phyloP scores from a whole-genome alignment of 53 echinoderm and acorn worm genomes.

The Echinarachnius parma region DNA sequence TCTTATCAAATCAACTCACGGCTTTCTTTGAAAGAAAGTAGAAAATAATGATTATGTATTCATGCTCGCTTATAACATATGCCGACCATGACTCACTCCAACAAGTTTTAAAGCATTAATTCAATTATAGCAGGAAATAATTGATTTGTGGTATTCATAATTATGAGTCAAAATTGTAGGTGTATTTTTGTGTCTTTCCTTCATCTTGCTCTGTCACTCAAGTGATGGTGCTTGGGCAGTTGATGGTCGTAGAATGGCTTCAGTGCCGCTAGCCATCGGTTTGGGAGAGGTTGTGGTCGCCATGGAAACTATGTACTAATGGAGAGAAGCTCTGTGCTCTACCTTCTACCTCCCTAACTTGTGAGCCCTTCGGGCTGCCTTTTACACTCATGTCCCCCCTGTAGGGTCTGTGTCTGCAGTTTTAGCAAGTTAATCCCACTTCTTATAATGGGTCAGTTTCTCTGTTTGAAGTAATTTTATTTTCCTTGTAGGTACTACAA shows the following conservation, averaged over 20 bases:
- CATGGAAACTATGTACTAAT: conserved; percentile 24
- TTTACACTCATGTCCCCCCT: conserved; percentile 1
- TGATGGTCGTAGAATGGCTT: conserved; percentile 8
- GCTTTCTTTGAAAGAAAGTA: too few relatives aligned
- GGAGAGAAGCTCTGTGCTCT: too few relatives aligned
- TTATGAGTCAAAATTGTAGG: conserved; percentile 37
- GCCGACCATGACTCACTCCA: conserved; percentile 31
- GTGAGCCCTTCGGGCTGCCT: conserved; percentile 7
- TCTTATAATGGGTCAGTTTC: too few relatives aligned
- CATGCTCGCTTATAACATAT: too few relatives aligned
- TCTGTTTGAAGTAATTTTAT: too few relatives aligned
- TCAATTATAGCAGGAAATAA: conserved; percentile 27
- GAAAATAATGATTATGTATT: too few relatives aligned
- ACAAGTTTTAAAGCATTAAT: conserved; percentile 27
- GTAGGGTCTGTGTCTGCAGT: too few relatives aligned
- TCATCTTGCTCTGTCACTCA: not conserved
- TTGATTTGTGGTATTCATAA: conserved; percentile 26
- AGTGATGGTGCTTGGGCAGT: not conserved
- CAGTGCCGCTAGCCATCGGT: not conserved
- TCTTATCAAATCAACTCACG: too few relatives aligned
- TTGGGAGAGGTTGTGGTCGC: conserved; percentile 5
- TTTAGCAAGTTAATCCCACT: too few relatives aligned
- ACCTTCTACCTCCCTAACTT: conserved; percentile 19
- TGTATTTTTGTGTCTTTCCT: conserved; percentile 2
- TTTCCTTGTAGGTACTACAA: too few relatives aligned